Evolutionary conservation across 2,888 invertebrate genomes (phyloP).

Genomic region (Plagodis pulveraria): DNA sequence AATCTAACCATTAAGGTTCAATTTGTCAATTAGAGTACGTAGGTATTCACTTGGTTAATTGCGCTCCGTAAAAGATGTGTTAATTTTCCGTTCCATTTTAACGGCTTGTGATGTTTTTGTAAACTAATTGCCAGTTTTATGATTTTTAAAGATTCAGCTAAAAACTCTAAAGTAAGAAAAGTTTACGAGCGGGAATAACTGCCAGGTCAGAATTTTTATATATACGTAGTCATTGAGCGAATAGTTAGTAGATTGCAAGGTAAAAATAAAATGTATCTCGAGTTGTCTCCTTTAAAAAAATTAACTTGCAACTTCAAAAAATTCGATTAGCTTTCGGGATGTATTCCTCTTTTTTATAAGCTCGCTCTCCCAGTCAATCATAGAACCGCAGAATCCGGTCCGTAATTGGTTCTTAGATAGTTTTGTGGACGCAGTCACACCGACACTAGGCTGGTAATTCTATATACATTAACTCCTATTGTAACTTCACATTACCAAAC

Average conservation of each 20-base stretch:
- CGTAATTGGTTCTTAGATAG: conserved; percentile 15
- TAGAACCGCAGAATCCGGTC: conserved; percentile 27
- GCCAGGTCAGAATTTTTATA: too few species aligned
- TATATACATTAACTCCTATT: too few species aligned
- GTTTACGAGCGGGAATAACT: too few species aligned
- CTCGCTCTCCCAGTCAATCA: conserved; percentile 13
- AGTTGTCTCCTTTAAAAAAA: too few species aligned
- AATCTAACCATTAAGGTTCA: conserved; percentile 10
- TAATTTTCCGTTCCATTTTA: conserved; percentile 7
- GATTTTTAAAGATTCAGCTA: background rate
- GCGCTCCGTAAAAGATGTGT: conserved; percentile 11
- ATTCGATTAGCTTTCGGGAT: too few species aligned
- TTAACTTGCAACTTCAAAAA: too few species aligned
- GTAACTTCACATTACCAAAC: too few species aligned
- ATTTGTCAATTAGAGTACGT: conserved; percentile 18
- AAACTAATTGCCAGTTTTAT: background rate
- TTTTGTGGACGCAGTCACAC: conserved; percentile 20
- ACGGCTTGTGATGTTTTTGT: conserved; percentile 2
- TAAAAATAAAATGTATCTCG: too few species aligned
- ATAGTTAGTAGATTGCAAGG: too few species aligned
- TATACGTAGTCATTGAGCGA: too few species aligned
- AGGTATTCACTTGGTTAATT: conserved; percentile 16
- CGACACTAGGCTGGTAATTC: background rate
- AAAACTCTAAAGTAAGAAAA: too few species aligned
- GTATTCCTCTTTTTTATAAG: too few species aligned